phyloP scores from a whole-genome alignment of 2,888 invertebrate species.

The Drosophila hamatofila region DNA sequence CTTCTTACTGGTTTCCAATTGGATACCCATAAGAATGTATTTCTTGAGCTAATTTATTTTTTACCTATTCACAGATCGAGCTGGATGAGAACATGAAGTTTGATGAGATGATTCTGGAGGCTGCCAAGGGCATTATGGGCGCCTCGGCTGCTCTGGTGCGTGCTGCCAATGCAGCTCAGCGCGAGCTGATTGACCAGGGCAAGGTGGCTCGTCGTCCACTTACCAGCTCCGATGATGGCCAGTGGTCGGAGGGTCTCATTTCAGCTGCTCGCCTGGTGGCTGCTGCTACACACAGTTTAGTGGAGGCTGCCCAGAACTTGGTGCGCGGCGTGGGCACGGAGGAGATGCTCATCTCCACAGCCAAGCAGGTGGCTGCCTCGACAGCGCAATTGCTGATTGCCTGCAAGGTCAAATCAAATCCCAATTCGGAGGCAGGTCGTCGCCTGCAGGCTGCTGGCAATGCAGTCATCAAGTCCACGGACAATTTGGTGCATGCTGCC shows the following conservation, averaged over 20 bases:
- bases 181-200: slow-evolving; percentile 96
- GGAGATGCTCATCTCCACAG: slow-evolving; percentile 98
- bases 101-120: slow-evolving; percentile 99
- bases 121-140: slow-evolving; percentile 98
- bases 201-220: slow-evolving; percentile 93
- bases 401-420: slow-evolving; percentile 99
- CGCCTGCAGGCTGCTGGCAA: slow-evolving; percentile 97
- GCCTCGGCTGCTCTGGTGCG: slow-evolving; percentile 98
- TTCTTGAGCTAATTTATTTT: not conserved
- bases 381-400: slow-evolving; percentile 99
- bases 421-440: slow-evolving; percentile 96
- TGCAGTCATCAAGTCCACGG: slow-evolving; percentile 98
- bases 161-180: slow-evolving; percentile 98
- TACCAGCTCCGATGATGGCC: slow-evolving; percentile 96
- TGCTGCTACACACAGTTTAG: slow-evolving; percentile 98
- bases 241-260: slow-evolving; percentile 98
- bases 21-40: no score
- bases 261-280: slow-evolving; percentile 98
- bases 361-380: slow-evolving; percentile 97
- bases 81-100: slow-evolving; percentile 96
- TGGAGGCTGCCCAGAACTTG: slow-evolving; percentile 98
- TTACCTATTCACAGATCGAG: slow-evolving; percentile 72
- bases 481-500: slow-evolving; percentile 97
- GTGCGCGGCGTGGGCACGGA: slow-evolving; percentile 97
- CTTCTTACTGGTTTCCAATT: not conserved